A percentile compares a stretch with the other conserved stretches of the same genome.
phyloP scores from a whole-genome alignment of 2,113 vertebrate genomes.

The Cynocephalus volans region DNA sequence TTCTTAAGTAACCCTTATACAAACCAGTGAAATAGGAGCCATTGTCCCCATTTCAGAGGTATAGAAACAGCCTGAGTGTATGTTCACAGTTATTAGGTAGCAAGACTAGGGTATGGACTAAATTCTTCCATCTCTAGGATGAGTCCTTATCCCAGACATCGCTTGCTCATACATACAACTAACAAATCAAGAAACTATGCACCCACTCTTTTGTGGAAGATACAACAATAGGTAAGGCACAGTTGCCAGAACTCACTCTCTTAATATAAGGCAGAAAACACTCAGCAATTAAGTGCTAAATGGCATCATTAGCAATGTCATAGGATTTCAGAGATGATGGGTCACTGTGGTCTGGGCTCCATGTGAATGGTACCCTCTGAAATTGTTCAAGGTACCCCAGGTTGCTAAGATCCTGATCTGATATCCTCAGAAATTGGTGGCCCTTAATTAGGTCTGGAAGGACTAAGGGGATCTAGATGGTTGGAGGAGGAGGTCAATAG shows the following conservation, averaged over 20 bases:
- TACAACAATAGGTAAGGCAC: not conserved
- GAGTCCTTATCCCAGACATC: not conserved
- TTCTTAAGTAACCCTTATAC: not conserved
- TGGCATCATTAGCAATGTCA: not conserved
- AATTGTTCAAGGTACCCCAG: not conserved
- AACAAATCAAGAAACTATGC: not conserved
- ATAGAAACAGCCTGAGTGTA: not conserved
- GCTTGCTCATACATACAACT: not conserved
- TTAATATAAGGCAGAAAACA: not conserved
- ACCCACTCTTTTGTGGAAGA: not conserved
- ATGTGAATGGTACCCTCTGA: not conserved
- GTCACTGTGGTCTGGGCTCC: not conserved
- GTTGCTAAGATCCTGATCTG: not conserved
- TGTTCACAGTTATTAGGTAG: not conserved
- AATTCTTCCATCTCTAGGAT: not conserved
- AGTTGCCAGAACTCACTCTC: not conserved
- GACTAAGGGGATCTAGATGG: not conserved
- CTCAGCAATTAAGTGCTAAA: not conserved
- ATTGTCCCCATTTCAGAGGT: not conserved
- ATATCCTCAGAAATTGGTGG: not conserved
- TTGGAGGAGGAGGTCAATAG: not conserved
- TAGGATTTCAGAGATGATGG: not conserved
- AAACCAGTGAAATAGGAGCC: not conserved
- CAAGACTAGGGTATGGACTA: not conserved
- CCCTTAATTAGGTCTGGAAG: not conserved